Percentiles rank a stretch among this genome's conserved stretches.
These are phyloP conservation scores for Nothoprocta perdicaria DNA, from an alignment of 2,113 vertebrate genomes.

Conservation along the genomic window DNA sequence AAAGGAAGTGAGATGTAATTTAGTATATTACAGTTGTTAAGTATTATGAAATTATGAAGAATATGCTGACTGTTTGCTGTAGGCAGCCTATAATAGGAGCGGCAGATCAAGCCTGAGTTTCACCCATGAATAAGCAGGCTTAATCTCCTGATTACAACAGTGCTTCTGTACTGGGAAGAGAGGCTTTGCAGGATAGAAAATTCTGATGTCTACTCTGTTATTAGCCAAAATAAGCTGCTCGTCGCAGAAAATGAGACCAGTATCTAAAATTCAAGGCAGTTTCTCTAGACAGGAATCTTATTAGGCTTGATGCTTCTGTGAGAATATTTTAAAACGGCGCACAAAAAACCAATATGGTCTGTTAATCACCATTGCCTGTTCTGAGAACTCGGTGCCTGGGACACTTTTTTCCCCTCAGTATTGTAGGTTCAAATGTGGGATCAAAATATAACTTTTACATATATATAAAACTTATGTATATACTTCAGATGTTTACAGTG, in stretches of 20 bases:
- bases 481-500: background rate
- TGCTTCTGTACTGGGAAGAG: slow-evolving; percentile 68
- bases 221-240: slow-evolving; percentile 45
- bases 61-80: slow-evolving; percentile 68
- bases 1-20: slow-evolving; percentile 71
- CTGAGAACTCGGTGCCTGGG: background rate
- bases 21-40: slow-evolving; percentile 70
- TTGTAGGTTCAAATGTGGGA: accelerated
- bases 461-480: no score
- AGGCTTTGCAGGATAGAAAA: background rate
- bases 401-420: accelerated
- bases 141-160: slow-evolving; percentile 79
- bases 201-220: slow-evolving; percentile 52
- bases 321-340: background rate
- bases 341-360: background rate
- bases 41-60: slow-evolving; percentile 65
- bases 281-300: background rate
- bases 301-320: background rate
- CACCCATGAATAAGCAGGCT: slow-evolving; percentile 79
- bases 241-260: slow-evolving; percentile 12
- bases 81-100: slow-evolving; percentile 64
- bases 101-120: slow-evolving; percentile 84
- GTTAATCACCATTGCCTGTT: background rate
- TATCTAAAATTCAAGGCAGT: slow-evolving; percentile 17
- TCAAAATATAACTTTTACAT: no score